Conservation (phyloP, 2,888 invertebrate species). For the Disparrhopalites patrizii region DNA sequence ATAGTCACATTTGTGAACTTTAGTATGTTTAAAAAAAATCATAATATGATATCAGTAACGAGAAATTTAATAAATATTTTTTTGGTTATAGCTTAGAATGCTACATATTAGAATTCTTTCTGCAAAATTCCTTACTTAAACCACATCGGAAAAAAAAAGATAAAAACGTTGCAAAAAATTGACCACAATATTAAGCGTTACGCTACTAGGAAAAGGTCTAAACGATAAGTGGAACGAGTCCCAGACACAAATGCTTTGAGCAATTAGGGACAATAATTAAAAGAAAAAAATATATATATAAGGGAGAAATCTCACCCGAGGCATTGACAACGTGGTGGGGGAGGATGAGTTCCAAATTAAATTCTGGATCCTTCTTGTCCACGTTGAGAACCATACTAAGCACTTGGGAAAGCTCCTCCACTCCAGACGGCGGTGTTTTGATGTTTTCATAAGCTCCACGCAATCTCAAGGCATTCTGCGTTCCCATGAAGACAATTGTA, state of each 20-base stretch:
- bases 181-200: neutral
- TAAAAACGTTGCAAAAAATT: neutral
- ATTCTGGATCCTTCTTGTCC: conserved; percentile 33
- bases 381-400: conserved; percentile 36
- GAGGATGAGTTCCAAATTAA: conserved; percentile 23
- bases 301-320: conserved; percentile 26
- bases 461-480: conserved; percentile 14
- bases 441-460: conserved; percentile 8
- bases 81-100: too few relatives aligned
- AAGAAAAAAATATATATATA: neutral
- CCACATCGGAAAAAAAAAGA: too few relatives aligned
- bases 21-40: too few relatives aligned
- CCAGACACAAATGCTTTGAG: too few relatives aligned
- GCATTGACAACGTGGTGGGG: conserved; percentile 27
- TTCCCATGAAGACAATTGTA: neutral
- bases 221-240: too few relatives aligned
- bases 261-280: neutral
- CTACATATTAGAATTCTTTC: too few relatives aligned
- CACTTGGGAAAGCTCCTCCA: conserved; percentile 19
- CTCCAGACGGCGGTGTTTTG: neutral
- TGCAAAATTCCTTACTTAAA: too few relatives aligned
- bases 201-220: too few relatives aligned
- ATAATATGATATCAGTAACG: too few relatives aligned
- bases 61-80: too few relatives aligned
- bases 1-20: too few relatives aligned